Base-by-base conservation (phyloP, 1,140 invertebrate species). In the Venturia canescens region DNA sequence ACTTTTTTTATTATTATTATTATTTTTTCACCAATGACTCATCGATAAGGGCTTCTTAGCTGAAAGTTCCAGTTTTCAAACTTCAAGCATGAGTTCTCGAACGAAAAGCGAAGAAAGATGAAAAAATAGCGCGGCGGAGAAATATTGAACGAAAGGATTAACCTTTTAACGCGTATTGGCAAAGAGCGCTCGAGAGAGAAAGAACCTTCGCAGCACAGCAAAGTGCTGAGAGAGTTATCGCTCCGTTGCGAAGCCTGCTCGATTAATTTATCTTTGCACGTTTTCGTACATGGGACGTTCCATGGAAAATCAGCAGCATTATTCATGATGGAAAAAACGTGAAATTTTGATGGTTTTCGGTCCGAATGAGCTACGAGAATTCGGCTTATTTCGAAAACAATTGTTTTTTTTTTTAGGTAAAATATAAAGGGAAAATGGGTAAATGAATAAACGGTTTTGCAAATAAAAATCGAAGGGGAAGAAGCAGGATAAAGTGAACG, bases 41-140 rank as follows among this genome's bases (percentile, higher is more conserved):
- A 57, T 57, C 53, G 53, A 57, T 57, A 57, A 57, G 53, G 53
- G 53, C 53, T 57, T 57, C 21, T 57, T 57, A n/a, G 18, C 53
- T 57, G 2, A 57, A 57, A 5, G 21, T 57, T n/a, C 53, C 5
- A 57, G 1, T 57, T 57, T 16, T 11, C n/a, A 23, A 57, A 23
- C 53, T 57, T 3, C 15, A 57, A 57, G n/a, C n/a, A 57, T 57
- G 21, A 1, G 18, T 16, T n/a, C 53, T 57, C 6, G 53, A 23
- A 57, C 9, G 53, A n/a, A 23, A 57, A 23, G 21, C 1, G 2
- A n/a, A 23, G 16, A 57, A 9, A 57, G 53, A 57, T 7, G 53
- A 9, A 57, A 23, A 57, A 23, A 4, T 3, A n/a, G 21, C n/a
- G n/a, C n/a, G n/a, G n/a, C n/a, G 38, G 38, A 44, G 13, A 44